These are phyloP conservation scores for Alectura lathami DNA, from an alignment of 2,113 vertebrate species.

Conservation along the genomic window DNA sequence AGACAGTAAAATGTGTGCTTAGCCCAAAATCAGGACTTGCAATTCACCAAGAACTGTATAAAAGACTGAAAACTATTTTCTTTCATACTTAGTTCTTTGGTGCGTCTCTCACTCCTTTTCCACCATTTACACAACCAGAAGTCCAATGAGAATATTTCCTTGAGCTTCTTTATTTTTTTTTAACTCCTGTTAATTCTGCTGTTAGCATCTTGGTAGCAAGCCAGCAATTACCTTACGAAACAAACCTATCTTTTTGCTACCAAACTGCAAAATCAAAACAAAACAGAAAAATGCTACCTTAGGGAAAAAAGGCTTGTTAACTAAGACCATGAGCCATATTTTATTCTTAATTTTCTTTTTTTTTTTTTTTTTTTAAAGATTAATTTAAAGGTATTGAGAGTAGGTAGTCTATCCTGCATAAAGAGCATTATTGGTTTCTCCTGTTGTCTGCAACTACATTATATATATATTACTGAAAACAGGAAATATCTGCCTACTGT, in stretches of 20 bases:
- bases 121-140: background rate
- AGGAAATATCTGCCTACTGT: background rate
- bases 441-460: background rate
- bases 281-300: background rate
- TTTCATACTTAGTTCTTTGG: background rate
- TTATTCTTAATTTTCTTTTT: background rate
- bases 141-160: background rate
- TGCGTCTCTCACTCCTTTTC: background rate
- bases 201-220: background rate
- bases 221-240: background rate
- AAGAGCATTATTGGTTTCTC: background rate
- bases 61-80: background rate
- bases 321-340: background rate
- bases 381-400: background rate
- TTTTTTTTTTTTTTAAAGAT: background rate
- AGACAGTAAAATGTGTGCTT: background rate
- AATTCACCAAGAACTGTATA: background rate
- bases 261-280: background rate
- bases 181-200: background rate
- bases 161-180: background rate
- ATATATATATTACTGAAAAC: background rate
- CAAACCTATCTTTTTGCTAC: background rate
- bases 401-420: background rate
- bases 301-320: background rate
- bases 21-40: background rate